A percentile compares a stretch with the other conserved stretches of the same genome.
These are phyloP conservation scores for Lasioglossum morio DNA, from an alignment of 2,888 invertebrate genomes.

Conservation along the genomic window DNA sequence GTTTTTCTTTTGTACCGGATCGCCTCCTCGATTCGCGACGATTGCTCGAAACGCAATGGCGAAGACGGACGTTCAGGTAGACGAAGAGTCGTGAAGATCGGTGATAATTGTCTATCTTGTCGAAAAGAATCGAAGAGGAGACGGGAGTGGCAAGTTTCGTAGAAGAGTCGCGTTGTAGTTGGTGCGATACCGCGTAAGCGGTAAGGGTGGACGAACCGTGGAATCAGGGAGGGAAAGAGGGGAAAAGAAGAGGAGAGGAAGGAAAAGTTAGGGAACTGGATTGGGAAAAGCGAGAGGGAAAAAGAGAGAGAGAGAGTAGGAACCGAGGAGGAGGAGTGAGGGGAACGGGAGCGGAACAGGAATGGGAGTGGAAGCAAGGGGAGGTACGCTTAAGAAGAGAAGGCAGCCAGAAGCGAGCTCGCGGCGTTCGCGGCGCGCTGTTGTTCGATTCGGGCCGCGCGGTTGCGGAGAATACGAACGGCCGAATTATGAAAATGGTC, in stretches of 20 bases:
- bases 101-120: not conserved
- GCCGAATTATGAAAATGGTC: constrained; percentile 88
- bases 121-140: not conserved
- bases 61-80: too few species aligned
- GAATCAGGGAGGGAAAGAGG: constrained; percentile 9
- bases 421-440: constrained; percentile 82
- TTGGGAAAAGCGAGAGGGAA: not conserved
- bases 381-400: constrained; percentile 41
- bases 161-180: not conserved
- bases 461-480: constrained; percentile 87
- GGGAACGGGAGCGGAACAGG: not conserved
- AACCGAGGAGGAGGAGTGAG: not conserved
- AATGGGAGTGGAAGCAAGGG: constrained; percentile 26
- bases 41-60: not conserved
- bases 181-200: constrained; percentile 32
- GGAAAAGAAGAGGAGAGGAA: constrained; percentile 35
- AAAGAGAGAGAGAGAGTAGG: not conserved
- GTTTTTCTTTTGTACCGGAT: not conserved
- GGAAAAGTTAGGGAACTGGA: constrained; percentile 35
- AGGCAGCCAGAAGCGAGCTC: constrained; percentile 56
- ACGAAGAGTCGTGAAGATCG: not conserved
- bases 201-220: constrained; percentile 49
- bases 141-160: constrained; percentile 7
- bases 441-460: constrained; percentile 86
- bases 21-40: not conserved